Conservation (phyloP, 1,140 invertebrate species). For the Spodoptera frugiperda region DNA sequence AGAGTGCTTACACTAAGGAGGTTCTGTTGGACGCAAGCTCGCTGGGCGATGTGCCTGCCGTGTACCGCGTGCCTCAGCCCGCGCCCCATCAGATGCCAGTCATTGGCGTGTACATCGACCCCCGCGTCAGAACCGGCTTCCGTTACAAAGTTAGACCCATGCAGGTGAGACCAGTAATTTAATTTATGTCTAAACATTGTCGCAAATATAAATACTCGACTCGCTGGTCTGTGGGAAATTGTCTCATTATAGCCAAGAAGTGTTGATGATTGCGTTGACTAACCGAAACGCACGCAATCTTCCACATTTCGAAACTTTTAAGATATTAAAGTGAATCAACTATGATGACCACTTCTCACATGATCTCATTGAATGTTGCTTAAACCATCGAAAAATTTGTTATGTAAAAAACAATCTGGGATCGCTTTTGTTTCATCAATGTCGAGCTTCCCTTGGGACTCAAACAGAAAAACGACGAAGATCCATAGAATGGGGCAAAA, state of each 20-base stretch:
- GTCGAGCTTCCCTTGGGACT: constrained; percentile 56
- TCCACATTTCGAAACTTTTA: constrained; percentile 70
- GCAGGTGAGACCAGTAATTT: constrained; percentile 82
- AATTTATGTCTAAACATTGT: constrained; percentile 56
- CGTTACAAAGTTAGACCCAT: constrained; percentile 90
- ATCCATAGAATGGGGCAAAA: constrained; percentile 81
- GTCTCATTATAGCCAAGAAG: constrained; percentile 60
- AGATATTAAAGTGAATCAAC: not conserved
- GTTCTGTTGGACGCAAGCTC: constrained; percentile 86
- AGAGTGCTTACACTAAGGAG: constrained; percentile 65
- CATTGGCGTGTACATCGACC: constrained; percentile 91
- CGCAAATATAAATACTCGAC: constrained; percentile 52
- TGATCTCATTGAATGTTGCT: constrained; percentile 69
- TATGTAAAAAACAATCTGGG: constrained; percentile 51
- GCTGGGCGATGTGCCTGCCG: constrained; percentile 88
- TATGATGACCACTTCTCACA: constrained; percentile 67
- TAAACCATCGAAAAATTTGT: constrained; percentile 62
- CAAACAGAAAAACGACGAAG: constrained; percentile 81
- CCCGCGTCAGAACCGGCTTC: constrained; percentile 90
- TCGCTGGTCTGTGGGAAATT: constrained; percentile 54
- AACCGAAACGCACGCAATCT: constrained; percentile 67
- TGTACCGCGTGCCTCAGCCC: constrained; percentile 88
- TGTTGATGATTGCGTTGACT: constrained; percentile 77
- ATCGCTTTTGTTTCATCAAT: constrained; percentile 69
- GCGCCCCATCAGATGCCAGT: constrained; percentile 90